These are phyloP conservation scores for Cordilura impudica DNA, from an alignment of 2,888 invertebrate species.

Conservation along the genomic window DNA sequence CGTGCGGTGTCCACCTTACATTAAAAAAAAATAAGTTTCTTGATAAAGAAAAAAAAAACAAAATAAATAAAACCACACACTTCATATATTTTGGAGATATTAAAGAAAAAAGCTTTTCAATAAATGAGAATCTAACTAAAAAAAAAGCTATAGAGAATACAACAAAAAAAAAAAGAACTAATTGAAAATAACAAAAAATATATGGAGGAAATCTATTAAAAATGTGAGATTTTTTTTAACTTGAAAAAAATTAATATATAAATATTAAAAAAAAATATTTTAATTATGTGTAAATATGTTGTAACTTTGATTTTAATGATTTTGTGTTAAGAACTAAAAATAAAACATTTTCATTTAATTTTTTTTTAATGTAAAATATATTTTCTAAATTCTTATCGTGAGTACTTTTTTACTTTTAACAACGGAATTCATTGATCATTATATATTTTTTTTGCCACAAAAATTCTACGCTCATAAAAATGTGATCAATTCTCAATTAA, in stretches of 20 bases:
- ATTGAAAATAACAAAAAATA: slow-evolving; percentile 1
- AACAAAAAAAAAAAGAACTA: not conserved
- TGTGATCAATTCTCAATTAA: not conserved
- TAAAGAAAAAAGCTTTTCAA: slow-evolving; percentile 44
- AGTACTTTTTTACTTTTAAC: not conserved
- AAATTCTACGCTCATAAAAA: not conserved
- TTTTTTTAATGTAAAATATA: not conserved
- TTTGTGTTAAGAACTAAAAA: not conserved
- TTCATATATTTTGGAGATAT: slow-evolving; percentile 28
- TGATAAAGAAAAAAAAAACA: not conserved
- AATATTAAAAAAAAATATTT: not conserved
- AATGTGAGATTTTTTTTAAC: slow-evolving; percentile 26
- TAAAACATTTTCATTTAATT: too few relatives aligned
- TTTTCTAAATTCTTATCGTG: not conserved
- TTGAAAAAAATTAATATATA: not conserved
- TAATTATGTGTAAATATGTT: not conserved
- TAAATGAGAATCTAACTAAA: not conserved
- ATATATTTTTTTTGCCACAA: not conserved
- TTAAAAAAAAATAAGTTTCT: not conserved
- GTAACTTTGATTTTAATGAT: not conserved
- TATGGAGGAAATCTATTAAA: slow-evolving; percentile 12
- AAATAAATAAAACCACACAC: slow-evolving; percentile 7
- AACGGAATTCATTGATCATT: not conserved
- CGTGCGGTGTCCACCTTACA: slow-evolving; percentile 58
- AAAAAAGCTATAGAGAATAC: slow-evolving; percentile 31